Percentiles rank a stretch among this genome's conserved stretches.
Evolutionary conservation across 2,888 invertebrate species (phyloP).

Genomic region (Lepidocyrtoides sp.): DNA sequence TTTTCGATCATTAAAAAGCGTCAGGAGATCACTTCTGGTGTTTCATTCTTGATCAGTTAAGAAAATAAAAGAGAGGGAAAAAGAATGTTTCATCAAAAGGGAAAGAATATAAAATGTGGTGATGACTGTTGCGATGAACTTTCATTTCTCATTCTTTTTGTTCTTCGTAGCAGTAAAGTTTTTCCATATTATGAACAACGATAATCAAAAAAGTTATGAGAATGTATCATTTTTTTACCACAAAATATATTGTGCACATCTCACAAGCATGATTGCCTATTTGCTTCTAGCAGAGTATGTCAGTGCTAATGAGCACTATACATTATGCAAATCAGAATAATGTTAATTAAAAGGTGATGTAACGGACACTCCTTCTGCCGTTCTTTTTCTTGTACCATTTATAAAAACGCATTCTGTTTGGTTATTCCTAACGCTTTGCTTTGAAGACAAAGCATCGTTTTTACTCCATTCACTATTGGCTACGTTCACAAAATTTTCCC

Average conservation of each 20-base stretch:
- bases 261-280: neutral
- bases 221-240: neutral
- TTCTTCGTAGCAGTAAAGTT: neutral
- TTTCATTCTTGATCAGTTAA: conserved; percentile 33
- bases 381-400: neutral
- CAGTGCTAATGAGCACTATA: conserved; percentile 57
- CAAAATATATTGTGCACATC: neutral
- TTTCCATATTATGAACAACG: neutral
- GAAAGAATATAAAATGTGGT: conserved; percentile 4
- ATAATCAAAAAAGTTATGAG: neutral
- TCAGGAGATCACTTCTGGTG: conserved; percentile 49
- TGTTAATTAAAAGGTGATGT: conserved; percentile 71
- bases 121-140: conserved; percentile 43
- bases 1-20: conserved; percentile 47
- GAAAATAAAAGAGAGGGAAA: conserved; percentile 4
- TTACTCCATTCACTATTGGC: neutral
- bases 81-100: neutral
- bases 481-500: neutral
- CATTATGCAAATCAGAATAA: conserved; percentile 69
- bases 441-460: neutral
- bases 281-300: neutral
- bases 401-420: neutral
- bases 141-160: neutral
- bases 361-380: conserved; percentile 58
- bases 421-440: neutral